phyloP scores from a whole-genome alignment of 2,888 invertebrate genomes.

The Platynereis dumerilii region DNA sequence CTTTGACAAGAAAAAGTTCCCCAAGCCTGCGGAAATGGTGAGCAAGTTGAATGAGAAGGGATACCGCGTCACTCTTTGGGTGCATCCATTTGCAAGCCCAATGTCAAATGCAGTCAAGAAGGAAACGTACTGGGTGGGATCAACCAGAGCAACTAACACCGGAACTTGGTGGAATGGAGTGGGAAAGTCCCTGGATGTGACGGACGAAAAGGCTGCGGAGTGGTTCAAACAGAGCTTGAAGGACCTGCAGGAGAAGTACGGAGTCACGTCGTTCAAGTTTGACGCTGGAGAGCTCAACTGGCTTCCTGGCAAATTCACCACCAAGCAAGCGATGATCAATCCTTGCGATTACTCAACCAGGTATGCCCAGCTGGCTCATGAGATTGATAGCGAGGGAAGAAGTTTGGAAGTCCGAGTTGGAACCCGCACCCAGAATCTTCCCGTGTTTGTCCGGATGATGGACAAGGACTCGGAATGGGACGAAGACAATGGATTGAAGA shows the following conservation, averaged over 20 bases:
- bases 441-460: slow-evolving; percentile 79
- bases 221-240: slow-evolving; percentile 78
- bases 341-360: slow-evolving; percentile 44
- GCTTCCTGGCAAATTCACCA: slow-evolving; percentile 41
- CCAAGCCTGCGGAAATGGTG: slow-evolving; percentile 48
- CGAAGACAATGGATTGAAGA: slow-evolving; percentile 74
- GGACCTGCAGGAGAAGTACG: slow-evolving; percentile 70
- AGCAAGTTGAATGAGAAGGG: slow-evolving; percentile 70
- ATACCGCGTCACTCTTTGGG: slow-evolving; percentile 81
- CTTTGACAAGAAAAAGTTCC: slow-evolving; percentile 76
- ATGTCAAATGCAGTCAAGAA: slow-evolving; percentile 78
- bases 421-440: slow-evolving; percentile 80
- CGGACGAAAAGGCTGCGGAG: slow-evolving; percentile 79
- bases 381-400: slow-evolving; percentile 51
- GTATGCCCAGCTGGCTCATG: slow-evolving; percentile 31
- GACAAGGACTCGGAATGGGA: slow-evolving; percentile 89
- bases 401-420: slow-evolving; percentile 87
- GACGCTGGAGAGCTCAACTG: slow-evolving; percentile 70
- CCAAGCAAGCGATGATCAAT: slow-evolving; percentile 34
- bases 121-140: slow-evolving; percentile 48
- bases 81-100: slow-evolving; percentile 72
- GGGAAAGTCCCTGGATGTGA: slow-evolving; percentile 78
- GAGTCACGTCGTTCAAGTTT: slow-evolving; percentile 87
- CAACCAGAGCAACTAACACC: slow-evolving; percentile 23
- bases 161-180: slow-evolving; percentile 82